Conservation (phyloP, 2,888 invertebrate genomes). For the Ochropleura leucogaster region DNA sequence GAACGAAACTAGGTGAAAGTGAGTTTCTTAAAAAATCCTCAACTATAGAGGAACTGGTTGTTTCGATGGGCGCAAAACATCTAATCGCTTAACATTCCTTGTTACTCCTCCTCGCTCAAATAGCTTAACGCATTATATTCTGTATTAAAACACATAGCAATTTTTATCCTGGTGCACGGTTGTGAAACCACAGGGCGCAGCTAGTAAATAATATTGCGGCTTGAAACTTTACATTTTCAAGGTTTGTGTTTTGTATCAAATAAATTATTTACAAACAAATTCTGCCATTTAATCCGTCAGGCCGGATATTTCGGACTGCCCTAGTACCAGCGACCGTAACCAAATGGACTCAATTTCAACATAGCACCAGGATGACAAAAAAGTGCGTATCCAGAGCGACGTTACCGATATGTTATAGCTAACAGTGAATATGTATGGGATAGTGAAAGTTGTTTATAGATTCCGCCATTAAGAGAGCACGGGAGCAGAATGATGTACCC, state of each 20-base stretch:
- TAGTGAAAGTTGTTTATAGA: constrained; percentile 1
- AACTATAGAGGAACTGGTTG: background rate
- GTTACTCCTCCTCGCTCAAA: too few relatives aligned
- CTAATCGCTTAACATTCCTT: too few relatives aligned
- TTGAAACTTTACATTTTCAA: too few relatives aligned
- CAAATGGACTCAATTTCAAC: background rate
- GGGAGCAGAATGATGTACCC: background rate
- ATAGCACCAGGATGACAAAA: background rate
- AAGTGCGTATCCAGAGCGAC: background rate
- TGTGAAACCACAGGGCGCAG: too few relatives aligned
- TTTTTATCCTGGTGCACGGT: too few relatives aligned
- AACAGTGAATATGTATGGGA: background rate
- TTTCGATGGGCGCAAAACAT: background rate
- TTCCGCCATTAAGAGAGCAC: background rate
- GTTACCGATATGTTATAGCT: background rate
- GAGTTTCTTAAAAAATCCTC: background rate
- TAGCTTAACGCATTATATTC: background rate
- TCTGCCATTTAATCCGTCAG: too few relatives aligned
- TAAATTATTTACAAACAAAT: too few relatives aligned
- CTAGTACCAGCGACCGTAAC: background rate
- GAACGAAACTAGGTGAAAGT: background rate
- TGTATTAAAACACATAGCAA: too few relatives aligned
- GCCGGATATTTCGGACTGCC: too few relatives aligned
- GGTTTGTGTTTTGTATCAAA: too few relatives aligned
- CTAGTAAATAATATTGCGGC: too few relatives aligned